Evolutionary conservation across 2,113 vertebrate species (phyloP), one percentile per base, ranked within the genome.

Genomic region (Jacana jacana): DNA sequence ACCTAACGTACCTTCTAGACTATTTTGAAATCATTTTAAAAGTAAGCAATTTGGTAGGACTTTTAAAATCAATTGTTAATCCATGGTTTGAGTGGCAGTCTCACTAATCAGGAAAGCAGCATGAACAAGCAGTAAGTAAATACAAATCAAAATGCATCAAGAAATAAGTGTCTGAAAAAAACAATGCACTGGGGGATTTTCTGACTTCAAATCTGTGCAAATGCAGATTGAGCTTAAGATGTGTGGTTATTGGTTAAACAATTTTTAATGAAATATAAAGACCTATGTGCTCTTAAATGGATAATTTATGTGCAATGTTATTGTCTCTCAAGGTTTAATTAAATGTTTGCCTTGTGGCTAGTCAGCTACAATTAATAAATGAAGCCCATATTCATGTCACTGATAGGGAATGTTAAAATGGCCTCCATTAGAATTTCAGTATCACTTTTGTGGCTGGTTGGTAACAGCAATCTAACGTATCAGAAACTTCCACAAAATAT

Each of bases 271-370:
- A 98, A 98, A 98, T 96, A 89, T 96, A 96, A 94, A 94, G 97
- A 97, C 97, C 97, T 98, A 55, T 93, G 97, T 98, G 87, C 97
- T 97, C 96, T 97, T 97, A 96, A 97, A 97, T 98, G 94, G 98
- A 98, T 98, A 98, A 98, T 98, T 98, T 95, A 98, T 98, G 93
- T 97, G 96, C 93, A 97, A 91, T 94, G 88, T 98, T 98, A 98
- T 98, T 98, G 94, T 98, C 97, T 98, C 96, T 92, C 96, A 95
- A 98, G 90, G 95, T 98, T 98, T 98, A 98, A 98, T 98, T 98
- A 98, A 98, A 97, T 97, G 97, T 97, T 97, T 98, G 98, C 98
- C 98, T 98, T 97, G 97, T 98, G 98, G 98, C 98, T 98, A 98
- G 97, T 97, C 97, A 94, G 97, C 89, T 97, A 81, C 96, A 97